These are phyloP conservation scores for Oceanodroma leucorhoa DNA, from an alignment of 2,797 vertebrate species.

Conservation along the genomic window DNA sequence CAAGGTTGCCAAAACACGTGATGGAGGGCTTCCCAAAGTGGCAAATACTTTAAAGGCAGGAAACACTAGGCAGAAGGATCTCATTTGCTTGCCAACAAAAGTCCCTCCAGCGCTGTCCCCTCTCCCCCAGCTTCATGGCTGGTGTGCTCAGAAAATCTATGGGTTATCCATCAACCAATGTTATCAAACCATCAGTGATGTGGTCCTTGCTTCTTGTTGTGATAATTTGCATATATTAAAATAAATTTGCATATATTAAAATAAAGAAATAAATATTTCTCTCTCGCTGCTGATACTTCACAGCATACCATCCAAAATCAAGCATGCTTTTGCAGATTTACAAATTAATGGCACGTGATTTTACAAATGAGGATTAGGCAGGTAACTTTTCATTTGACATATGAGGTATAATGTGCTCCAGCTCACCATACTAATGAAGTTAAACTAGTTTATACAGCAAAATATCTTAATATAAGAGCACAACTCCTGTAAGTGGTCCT, in stretches of 20 bases:
- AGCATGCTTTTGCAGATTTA: background rate
- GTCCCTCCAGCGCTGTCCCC: background rate
- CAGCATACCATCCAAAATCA: background rate
- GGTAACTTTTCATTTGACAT: background rate
- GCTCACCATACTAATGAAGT: background rate
- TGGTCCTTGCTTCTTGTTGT: background rate
- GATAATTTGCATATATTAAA: background rate
- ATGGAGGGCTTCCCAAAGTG: background rate
- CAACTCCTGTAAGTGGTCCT: background rate
- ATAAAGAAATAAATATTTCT: background rate
- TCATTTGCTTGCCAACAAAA: background rate
- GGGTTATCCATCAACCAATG: rapidly evolving
- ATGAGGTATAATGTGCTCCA: background rate
- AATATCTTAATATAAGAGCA: background rate
- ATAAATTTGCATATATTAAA: background rate
- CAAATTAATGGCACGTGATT: background rate
- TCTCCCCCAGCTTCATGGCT: background rate
- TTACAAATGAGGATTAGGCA: background rate
- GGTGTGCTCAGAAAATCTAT: background rate
- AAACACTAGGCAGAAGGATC: background rate
- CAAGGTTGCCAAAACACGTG: background rate
- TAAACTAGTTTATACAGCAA: background rate
- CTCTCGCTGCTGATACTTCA: background rate
- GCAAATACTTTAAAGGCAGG: background rate
- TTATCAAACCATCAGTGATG: background rate